Evolutionary conservation across 2,888 invertebrate species (phyloP), one percentile per base, ranked within the genome.

Genomic region (Camponotus fellah): DNA sequence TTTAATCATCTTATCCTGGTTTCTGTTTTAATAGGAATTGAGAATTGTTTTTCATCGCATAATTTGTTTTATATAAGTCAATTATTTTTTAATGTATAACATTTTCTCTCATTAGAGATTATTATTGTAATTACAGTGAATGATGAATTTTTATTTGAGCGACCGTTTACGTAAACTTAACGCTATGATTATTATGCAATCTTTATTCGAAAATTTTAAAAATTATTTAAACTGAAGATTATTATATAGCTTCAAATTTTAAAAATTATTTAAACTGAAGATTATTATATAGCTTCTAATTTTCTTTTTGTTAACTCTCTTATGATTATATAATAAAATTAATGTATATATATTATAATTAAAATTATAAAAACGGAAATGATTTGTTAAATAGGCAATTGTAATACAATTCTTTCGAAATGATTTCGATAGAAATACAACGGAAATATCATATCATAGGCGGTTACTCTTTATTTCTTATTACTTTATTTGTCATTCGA

Each of bases 381-480:
- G 12, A 40, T 12, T 58, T n/a, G 14, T 40, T 65, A 2, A 46
- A 37, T n/a, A 17, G 10, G 4, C 40, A 46, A 32, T 1, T 49
- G 9, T 12, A 34, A 21, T 21, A 21, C 0, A 6, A 2, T 43
- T 69, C 3, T n/a, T 49, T 8, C n/a, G 71, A 53, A 12, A 34
- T 10, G 37, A 56, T 21, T 49, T 74, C n/a, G 32, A 72, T 64
- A 79, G 60, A 65, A 6, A 6, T 49, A n/a, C 49, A 66, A 77
- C 66, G 65, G 74, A 83, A 76, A 32, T 53, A 53, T n/a, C 14
- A 40, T 68, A 80, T 69, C 79, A 79, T 83, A 46, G n/a, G 21
- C 8, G 14, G 3, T 43, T 4, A n/a, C 2, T 53, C 53, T 53
- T 53, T n/a, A n/a, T 8, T 49, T 49, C 12, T 66, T 65, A 75